Evolutionary conservation across 2,888 invertebrate species (phyloP), one percentile per base, ranked within the genome.

Genomic region (Eupithecia tripunctaria): DNA sequence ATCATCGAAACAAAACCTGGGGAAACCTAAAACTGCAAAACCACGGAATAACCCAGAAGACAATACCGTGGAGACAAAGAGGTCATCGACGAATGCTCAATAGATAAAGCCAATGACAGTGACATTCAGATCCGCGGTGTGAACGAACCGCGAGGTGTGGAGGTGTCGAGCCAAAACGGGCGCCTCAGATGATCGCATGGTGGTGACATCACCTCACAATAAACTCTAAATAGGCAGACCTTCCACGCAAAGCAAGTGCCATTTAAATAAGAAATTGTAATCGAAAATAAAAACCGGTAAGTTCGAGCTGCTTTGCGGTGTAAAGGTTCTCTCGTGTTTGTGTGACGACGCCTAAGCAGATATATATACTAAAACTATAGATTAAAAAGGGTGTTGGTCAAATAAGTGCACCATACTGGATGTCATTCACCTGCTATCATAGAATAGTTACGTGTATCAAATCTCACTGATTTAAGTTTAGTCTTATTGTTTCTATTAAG

Each of bases 91-190:
- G 77, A 81, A 80, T 82, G 80, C 81, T 80, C 81, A 83, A 88
- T 88, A 89, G 87, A 88, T 86, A 84, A 85, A 85, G 86, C 81
- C 82, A 79, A 85, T 86, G 87, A 88, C 88, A 88, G 88, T 87
- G 86, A 89, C 87, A 89, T 88, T 88, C 82, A 86, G 79, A 87
- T 88, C 86, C 76, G 80, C 81, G 79, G 90, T 92, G 92, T 92
- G 91, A 93, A 93, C 89, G 93, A 94, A 93, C 94, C 85, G 86
- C 79, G 86, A 88, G 84, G 15, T 91, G 93, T 92, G 93, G 92
- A 91, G 93, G 92, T 92, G 93, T 88, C 80, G 89, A 86, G 91
- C 91, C 91, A 90, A 92, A 93, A 88, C 86, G 86, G 92, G 90
- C 88, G 88, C 83, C 83, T 51, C 82, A 78, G 86, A 86, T 89